Conservation (phyloP, 2,888 invertebrate genomes). For the Tuta absoluta region DNA sequence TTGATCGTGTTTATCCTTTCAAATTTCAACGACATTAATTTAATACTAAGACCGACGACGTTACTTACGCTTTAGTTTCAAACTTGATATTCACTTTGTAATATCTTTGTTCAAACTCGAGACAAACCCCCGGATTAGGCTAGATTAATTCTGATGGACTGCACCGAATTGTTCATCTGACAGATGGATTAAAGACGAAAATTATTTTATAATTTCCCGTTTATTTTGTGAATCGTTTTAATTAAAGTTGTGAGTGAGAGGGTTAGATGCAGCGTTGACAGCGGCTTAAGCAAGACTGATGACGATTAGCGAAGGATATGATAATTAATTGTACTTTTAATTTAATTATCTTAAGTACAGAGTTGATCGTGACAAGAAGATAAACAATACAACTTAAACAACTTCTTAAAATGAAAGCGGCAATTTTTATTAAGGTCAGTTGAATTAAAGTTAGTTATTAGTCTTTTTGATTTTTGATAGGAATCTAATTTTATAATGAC, state of each 20-base stretch:
- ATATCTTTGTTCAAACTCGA: constrained; percentile 76
- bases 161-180: constrained; percentile 74
- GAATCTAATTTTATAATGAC: no score
- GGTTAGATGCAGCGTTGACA: constrained; percentile 55
- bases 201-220: constrained; percentile 72
- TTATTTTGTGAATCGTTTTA: constrained; percentile 70
- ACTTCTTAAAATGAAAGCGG: background rate
- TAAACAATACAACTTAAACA: background rate
- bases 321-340: constrained; percentile 32
- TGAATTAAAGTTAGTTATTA: no score
- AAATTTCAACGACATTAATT: no score
- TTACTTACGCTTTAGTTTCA: constrained; percentile 32
- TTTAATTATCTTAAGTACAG: constrained; percentile 16
- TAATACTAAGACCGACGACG: no score
- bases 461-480: no score
- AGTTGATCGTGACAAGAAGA: background rate
- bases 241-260: constrained; percentile 68
- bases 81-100: constrained; percentile 68
- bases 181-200: constrained; percentile 67
- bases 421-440: background rate
- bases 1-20: background rate
- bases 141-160: constrained; percentile 81
- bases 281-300: constrained; percentile 54
- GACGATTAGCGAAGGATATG: constrained; percentile 36
- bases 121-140: constrained; percentile 70